Evolutionary conservation across 2,797 vertebrate species (phyloP).

Genomic region (Poecile montanus): DNA sequence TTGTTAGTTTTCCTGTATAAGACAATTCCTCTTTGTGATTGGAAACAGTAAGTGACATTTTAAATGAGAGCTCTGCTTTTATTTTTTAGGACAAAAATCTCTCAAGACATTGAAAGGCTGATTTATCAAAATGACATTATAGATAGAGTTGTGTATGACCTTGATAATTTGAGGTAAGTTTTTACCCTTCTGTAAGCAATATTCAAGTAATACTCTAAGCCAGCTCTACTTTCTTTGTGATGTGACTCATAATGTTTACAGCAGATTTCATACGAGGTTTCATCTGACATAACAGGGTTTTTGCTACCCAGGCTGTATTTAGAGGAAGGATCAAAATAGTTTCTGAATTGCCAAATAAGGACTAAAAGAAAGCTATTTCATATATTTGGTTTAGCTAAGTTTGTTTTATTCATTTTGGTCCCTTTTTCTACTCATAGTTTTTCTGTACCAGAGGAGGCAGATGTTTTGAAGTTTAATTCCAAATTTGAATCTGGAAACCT

Average conservation of each 20-base stretch:
- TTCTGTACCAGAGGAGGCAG: constrained; percentile 84
- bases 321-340: neutral
- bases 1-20: neutral
- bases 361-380: neutral
- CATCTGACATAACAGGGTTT: neutral
- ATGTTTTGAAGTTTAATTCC: constrained; percentile 95
- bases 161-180: constrained; percentile 89
- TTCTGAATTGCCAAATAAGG: neutral
- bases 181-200: neutral
- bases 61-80: constrained; percentile 35
- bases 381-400: neutral
- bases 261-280: neutral
- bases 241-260: neutral
- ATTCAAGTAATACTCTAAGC: neutral
- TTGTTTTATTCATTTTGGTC: neutral
- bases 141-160: constrained; percentile 94
- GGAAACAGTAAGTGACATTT: neutral
- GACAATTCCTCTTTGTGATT: neutral
- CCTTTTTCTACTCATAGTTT: constrained; percentile 75
- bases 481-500: constrained; percentile 98
- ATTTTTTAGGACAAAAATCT: constrained; percentile 91
- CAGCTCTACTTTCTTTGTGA: neutral
- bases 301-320: neutral
- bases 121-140: constrained; percentile 94
- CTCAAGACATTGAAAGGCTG: constrained; percentile 96